A percentile compares a stretch with the other conserved stretches of the same genome.
Evolutionary conservation across 2,113 vertebrate genomes (phyloP).

Genomic region (Dromiciops gliroides): DNA sequence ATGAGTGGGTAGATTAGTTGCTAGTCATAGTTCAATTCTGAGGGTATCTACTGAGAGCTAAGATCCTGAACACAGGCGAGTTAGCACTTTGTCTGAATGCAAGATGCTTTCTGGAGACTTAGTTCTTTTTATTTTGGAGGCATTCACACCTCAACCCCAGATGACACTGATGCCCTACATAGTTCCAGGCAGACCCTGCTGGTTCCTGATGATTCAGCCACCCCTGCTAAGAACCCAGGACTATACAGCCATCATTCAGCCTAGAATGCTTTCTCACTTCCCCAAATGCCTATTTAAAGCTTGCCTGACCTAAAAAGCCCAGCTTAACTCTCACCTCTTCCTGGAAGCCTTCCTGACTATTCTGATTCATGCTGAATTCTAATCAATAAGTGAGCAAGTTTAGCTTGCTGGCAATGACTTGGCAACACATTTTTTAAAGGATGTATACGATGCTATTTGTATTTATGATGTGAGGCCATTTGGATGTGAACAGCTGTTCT

Average conservation of each 20-base stretch:
- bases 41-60: background rate
- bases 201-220: background rate
- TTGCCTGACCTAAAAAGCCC: background rate
- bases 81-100: background rate
- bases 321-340: background rate
- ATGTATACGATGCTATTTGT: background rate
- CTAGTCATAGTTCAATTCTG: background rate
- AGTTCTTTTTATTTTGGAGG: background rate
- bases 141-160: background rate
- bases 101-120: background rate
- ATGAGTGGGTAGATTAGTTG: background rate
- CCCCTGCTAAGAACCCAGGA: background rate
- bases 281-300: background rate
- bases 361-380: background rate
- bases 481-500: slow-evolving; percentile 12
- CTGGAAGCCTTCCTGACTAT: background rate
- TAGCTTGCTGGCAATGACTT: background rate
- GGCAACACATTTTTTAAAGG: background rate
- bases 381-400: background rate
- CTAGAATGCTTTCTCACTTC: background rate
- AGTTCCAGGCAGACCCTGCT: background rate
- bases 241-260: background rate
- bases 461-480: background rate
- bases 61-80: background rate
- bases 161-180: background rate